phyloP scores from a whole-genome alignment of 2,888 invertebrate species.

The Lottia scabra region DNA sequence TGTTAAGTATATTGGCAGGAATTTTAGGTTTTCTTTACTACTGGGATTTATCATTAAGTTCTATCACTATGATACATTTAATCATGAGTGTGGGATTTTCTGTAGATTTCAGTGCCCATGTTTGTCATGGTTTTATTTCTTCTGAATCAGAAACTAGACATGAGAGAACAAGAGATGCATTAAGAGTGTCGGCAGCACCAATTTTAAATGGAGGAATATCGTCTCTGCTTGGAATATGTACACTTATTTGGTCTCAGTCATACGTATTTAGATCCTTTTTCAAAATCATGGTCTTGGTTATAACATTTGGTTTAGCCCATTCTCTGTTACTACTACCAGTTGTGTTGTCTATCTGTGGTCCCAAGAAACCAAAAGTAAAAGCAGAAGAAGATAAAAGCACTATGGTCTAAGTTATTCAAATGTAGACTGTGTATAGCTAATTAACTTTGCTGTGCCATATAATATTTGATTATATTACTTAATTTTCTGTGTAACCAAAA shows the following conservation, averaged over 20 bases:
- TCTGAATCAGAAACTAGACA: slow-evolving; percentile 25
- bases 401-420: too few relatives aligned
- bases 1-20: slow-evolving; percentile 51
- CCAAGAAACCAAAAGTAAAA: not conserved
- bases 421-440: too few relatives aligned
- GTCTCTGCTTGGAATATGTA: slow-evolving; percentile 42
- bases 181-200: slow-evolving; percentile 37
- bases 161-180: slow-evolving; percentile 28
- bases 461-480: too few relatives aligned
- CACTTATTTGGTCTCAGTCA: slow-evolving; percentile 35
- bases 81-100: slow-evolving; percentile 60
- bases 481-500: too few relatives aligned
- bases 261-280: slow-evolving; percentile 45
- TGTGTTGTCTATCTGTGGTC: slow-evolving; percentile 35
- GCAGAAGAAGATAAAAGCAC: too few relatives aligned
- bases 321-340: slow-evolving; percentile 44
- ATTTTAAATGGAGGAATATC: slow-evolving; percentile 47
- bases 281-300: slow-evolving; percentile 44
- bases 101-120: slow-evolving; percentile 53
- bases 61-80: slow-evolving; percentile 57
- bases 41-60: slow-evolving; percentile 50
- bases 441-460: too few relatives aligned
- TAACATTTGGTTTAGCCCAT: slow-evolving; percentile 42
- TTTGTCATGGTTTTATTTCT: slow-evolving; percentile 47
- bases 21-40: slow-evolving; percentile 55